phyloP scores from a whole-genome alignment of 2,888 invertebrate species.

The Loripinus fragilis region DNA sequence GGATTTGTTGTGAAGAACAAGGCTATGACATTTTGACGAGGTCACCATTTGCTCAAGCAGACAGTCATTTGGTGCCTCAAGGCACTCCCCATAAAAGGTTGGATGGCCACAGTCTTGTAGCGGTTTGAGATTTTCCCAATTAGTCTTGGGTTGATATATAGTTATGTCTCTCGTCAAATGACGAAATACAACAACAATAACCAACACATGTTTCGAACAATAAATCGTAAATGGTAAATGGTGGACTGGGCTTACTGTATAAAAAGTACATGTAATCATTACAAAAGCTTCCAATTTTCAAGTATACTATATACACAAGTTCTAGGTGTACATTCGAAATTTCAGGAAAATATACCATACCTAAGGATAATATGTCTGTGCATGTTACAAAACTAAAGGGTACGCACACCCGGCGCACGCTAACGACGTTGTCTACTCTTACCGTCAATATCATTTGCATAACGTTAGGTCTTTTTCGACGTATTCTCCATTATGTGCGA shows the following conservation, averaged over 20 bases:
- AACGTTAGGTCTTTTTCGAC: conserved; percentile 20
- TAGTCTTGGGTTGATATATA: too few relatives aligned
- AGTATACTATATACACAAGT: neutral
- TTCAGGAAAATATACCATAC: neutral
- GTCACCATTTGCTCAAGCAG: conserved; percentile 2
- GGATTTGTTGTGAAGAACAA: neutral
- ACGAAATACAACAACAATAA: too few relatives aligned
- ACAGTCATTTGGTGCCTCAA: too few relatives aligned
- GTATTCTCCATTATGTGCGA: conserved; percentile 23
- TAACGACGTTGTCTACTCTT: conserved; percentile 13
- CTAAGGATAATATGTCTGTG: neutral
- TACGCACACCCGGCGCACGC: conserved; percentile 18
- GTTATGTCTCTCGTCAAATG: too few relatives aligned
- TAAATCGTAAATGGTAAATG: too few relatives aligned
- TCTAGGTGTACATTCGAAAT: neutral
- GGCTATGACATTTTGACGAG: neutral
- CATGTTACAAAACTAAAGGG: neutral
- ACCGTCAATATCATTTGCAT: neutral
- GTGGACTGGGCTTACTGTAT: too few relatives aligned
- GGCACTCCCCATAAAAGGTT: too few relatives aligned
- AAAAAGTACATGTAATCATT: too few relatives aligned
- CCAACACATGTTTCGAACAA: too few relatives aligned
- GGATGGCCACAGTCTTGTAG: too few relatives aligned
- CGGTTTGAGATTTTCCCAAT: too few relatives aligned
- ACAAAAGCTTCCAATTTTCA: neutral